Evolutionary conservation across 2,888 invertebrate species (phyloP), one percentile per base, ranked within the genome.

Genomic region (Adela reaumurella): DNA sequence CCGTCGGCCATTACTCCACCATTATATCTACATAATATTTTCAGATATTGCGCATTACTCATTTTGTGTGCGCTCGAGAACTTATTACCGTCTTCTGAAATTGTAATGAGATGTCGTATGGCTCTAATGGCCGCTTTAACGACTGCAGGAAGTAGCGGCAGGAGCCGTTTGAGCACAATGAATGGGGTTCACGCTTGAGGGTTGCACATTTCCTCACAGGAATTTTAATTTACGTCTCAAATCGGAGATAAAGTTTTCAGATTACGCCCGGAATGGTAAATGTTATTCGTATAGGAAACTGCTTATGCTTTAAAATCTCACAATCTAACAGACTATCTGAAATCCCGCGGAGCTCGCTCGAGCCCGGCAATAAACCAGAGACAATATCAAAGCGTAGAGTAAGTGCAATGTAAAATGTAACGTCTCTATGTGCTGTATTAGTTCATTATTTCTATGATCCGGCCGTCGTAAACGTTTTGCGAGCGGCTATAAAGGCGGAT

Each of bases 1-100:
- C 11, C 35, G 35, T 3, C 44, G 45, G 49, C 49, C 50, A 53
- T 52, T 52, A 50, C 53, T 50, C 46, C 49, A 50, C 52, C 52
- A 54, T 52, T 54, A 52, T 52, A 50, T 52, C 52, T 54, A 52
- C 54, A 52, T 54, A 52, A 43, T 43, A 43, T 43, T 43, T 43
- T 19, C 43, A 43, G 19, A 19, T 49, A 51, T 50, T 52, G 46
- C 49, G 20, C 35, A 35, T 19, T 45, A 46, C 45, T 41, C 46
- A 52, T 52, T 46, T 50, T 14, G 5, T 24, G 24, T 24, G 35
- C 35, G 35, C 35, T 8, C 11, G 35, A 14, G n/a, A 35, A 35
- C 35, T 35, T 35, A 35, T 35, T 35, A 35, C 35, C 35, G 35
- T 14, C 35, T 35, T 14, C 35, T 35, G 35, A 35, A 35, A 35